Evolutionary conservation across 2,888 invertebrate genomes (phyloP), one percentile per base, ranked within the genome.

Genomic region (Cataglyphis cursor): DNA sequence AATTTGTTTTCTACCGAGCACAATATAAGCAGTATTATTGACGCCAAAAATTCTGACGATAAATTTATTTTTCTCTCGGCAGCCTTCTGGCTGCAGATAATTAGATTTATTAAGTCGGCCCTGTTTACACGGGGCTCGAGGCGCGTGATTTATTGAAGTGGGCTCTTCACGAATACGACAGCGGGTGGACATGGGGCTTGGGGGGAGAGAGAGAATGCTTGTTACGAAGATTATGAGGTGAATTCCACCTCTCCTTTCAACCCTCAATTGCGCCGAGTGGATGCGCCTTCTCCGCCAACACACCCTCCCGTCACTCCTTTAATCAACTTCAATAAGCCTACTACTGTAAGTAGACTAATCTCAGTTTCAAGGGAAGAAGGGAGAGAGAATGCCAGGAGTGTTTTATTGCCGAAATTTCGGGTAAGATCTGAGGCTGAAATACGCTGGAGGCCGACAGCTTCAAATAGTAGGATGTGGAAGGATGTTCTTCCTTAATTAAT

Each of bases 31-130:
- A 3, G 44, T 28, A 81, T 66, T 85, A 86, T 87, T 83, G 83
- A 62, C 66, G 62, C 28, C 59, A 83, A 85, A 85, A 84, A 74
- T 85, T 62, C 38, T 21, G 73, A 51, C 82, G 88, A 89, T 88
- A 90, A 92, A 92, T 93, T 80, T 90, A 92, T 93, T 93, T 91
- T 92, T 88, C 87, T 88, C 87, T 88, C 75, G 81, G 64, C 61
- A 78, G 73, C 72, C 81, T 76, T 84, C 78, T 57, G 85, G 88
- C 84, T 57, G 84, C 86, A 84, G 89, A 90, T 92, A 93, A 93
- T 93, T 92, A 93, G 92, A 93, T 93, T 93, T 93, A 93, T 93
- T 90, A 93, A 93, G 91, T 91, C 89, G 81, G 85, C 85, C 88
- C 87, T 93, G 92, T 93, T 93, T 93, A 93, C 93, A 92, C 91